Conservation (phyloP, 1,140 invertebrate genomes). For the Drosophila watanabei region DNA sequence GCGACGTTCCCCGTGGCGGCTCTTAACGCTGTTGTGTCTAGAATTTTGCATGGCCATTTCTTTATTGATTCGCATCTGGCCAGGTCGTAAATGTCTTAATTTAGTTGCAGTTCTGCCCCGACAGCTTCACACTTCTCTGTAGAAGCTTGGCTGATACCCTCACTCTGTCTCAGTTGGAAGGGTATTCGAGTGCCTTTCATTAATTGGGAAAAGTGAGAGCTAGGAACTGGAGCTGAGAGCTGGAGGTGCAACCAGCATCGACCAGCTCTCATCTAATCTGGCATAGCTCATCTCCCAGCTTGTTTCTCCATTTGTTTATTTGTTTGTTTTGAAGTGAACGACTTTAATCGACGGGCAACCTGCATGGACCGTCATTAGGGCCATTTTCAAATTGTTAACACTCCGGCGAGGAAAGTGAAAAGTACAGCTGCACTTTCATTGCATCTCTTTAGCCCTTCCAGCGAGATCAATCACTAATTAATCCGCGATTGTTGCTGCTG, state of each 20-base stretch:
- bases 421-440: constrained; percentile 58
- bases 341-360: constrained; percentile 69
- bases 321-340: constrained; percentile 51
- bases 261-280: constrained; percentile 36
- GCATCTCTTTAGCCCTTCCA: constrained; percentile 15
- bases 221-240: constrained; percentile 1
- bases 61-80: constrained; percentile 76
- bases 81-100: constrained; percentile 73
- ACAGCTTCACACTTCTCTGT: constrained; percentile 9
- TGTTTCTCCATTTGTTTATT: constrained; percentile 40
- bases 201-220: constrained; percentile 65
- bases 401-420: constrained; percentile 62
- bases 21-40: constrained; percentile 69
- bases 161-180: neutral
- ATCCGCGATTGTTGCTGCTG: constrained; percentile 9
- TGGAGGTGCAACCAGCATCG: constrained; percentile 20
- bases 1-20: constrained; percentile 61
- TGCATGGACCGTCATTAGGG: constrained; percentile 64
- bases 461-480: constrained; percentile 34
- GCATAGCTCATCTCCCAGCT: constrained; percentile 16
- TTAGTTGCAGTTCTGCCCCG: constrained; percentile 42
- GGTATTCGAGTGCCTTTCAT: constrained; percentile 7
- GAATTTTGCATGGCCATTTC: constrained; percentile 81
- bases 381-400: constrained; percentile 35
- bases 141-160: neutral